Base-by-base conservation (phyloP, 2,888 invertebrate species). In the Synanthedon myopaeformis region DNA sequence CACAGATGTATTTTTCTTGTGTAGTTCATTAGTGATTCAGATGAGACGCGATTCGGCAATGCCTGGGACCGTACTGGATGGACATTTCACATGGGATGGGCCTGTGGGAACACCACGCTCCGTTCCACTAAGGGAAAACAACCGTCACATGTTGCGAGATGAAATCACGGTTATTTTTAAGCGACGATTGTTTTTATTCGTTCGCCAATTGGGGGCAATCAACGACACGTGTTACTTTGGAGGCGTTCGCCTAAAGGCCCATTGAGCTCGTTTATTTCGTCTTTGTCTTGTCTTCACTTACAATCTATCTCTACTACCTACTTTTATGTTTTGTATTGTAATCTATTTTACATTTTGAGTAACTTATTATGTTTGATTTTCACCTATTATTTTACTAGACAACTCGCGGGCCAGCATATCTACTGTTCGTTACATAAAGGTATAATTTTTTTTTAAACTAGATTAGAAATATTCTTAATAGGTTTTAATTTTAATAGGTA, bases 101-200 rank as follows among this genome's bases (percentile, higher is more conserved):
- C 61, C 70, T 78, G 74, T 76, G 81, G 76, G 82, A 83, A 83
- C 73, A 67, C 64, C 65, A 67, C 63, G 68, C 67, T 69, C 68
- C 70, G 72, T 69, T 76, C 71, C 70, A 65, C 73, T 69, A 62
- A 79, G 74, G 79, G 79, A 79, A 79, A 80, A 81, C 78, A 79
- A 72, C 65, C 74, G 74, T 82, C 86, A 87, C 83, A 84, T 86
- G 85, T 81, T 85, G 71, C 64, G 63, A 64, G 75, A 87, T 87
- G 86, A 86, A 87, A 87, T 87, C 87, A 87, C 86, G 82, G 85
- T 79, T 87, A 87, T 87, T 87, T 87, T 86, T 84, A 81, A 82
- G 82, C 82, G 80, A 80, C 77, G 85, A 85, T 86, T 86, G 86
- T 87, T 87, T 87, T 87, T 86, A 87, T 87, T 87, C 81, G 85